These are phyloP conservation scores for Helarctos malayanus DNA, from an alignment of 2,797 vertebrate genomes.

Conservation along the genomic window DNA sequence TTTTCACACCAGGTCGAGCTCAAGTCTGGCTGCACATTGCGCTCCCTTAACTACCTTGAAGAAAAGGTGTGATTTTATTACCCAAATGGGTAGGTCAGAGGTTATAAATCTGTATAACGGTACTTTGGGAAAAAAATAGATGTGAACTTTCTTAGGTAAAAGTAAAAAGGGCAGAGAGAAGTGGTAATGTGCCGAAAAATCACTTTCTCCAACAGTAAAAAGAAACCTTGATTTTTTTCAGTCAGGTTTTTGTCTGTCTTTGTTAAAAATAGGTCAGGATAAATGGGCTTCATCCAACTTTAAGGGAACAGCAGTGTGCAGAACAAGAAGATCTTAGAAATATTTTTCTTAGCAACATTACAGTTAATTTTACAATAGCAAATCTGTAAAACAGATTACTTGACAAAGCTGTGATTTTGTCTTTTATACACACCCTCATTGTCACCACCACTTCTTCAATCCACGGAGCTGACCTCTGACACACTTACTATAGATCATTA, in stretches of 20 bases:
- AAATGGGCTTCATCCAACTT: conserved; percentile 74
- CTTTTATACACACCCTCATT: background rate
- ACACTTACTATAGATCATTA: background rate
- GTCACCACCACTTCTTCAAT: background rate
- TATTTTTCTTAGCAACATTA: conserved; percentile 76
- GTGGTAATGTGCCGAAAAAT: background rate
- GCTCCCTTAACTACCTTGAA: background rate
- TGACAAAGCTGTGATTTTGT: conserved; percentile 42
- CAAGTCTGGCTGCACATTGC: background rate
- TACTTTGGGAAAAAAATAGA: background rate
- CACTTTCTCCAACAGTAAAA: background rate
- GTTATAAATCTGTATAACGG: background rate
- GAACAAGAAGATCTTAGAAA: conserved; percentile 78
- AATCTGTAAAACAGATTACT: conserved; percentile 20
- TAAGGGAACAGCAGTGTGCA: conserved; percentile 66
- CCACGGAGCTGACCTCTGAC: background rate
- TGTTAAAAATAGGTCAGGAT: conserved; percentile 80
- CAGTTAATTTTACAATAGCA: conserved; percentile 70
- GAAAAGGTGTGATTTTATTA: background rate
- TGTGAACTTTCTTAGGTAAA: conserved; percentile 8
- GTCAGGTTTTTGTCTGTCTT: conserved; percentile 53
- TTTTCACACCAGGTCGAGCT: background rate
- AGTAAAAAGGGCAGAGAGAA: conserved; percentile 9
- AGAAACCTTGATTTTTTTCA: conserved; percentile 46
- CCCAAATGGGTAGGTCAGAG: background rate